These are phyloP conservation scores for Gallinago solitaria DNA, from an alignment of 2,797 vertebrate species.

Conservation along the genomic window DNA sequence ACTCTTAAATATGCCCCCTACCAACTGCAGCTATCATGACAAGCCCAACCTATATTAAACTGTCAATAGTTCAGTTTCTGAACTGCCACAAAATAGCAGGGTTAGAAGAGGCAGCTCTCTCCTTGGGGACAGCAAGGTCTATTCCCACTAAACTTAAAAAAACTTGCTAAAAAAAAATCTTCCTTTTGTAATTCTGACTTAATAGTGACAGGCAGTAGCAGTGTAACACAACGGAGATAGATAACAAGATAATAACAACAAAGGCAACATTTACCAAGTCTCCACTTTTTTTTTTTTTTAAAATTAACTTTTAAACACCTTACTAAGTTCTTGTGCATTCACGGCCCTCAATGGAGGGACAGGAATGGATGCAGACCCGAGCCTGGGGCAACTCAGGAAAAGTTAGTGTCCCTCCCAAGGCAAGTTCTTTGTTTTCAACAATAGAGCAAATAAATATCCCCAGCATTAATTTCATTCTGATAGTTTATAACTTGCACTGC, in stretches of 20 bases:
- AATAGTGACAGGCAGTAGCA: neutral
- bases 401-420: neutral
- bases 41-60: neutral
- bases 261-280: neutral
- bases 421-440: neutral
- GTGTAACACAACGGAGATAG: neutral
- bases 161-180: neutral
- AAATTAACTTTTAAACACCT: neutral
- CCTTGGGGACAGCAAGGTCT: neutral
- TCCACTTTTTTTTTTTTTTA: neutral
- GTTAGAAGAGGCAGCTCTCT: neutral
- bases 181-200: slow-evolving; percentile 7
- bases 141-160: neutral
- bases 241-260: neutral
- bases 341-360: neutral
- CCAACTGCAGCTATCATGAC: neutral
- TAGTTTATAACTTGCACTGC: neutral
- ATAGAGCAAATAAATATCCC: neutral
- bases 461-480: neutral
- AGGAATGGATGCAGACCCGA: neutral
- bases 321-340: neutral
- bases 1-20: neutral
- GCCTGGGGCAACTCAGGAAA: neutral
- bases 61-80: neutral
- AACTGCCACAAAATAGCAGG: neutral